Evolutionary conservation across 2,888 invertebrate genomes (phyloP).

Genomic region (Andrena trimmerana): DNA sequence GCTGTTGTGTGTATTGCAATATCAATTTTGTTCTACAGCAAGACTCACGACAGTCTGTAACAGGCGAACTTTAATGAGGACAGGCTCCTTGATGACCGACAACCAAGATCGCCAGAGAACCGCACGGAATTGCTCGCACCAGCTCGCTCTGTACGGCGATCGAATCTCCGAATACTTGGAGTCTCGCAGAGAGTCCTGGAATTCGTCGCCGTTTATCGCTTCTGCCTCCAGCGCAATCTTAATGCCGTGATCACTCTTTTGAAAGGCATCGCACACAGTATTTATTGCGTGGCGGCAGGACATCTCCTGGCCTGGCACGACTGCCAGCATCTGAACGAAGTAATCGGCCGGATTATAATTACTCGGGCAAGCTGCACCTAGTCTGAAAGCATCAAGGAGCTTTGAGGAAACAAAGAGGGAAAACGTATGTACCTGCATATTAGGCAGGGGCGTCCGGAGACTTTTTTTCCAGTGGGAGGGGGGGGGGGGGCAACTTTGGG

Average conservation of each 20-base stretch:
- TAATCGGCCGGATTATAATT: slow-evolving; percentile 98
- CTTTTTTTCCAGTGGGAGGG: too few relatives aligned
- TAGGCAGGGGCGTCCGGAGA: too few relatives aligned
- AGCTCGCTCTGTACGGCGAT: slow-evolving; percentile 92
- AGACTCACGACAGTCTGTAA: slow-evolving; percentile 94
- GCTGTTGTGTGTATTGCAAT: too few relatives aligned
- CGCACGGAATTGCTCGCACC: slow-evolving; percentile 95
- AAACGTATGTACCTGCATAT: too few relatives aligned
- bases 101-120: slow-evolving; percentile 97
- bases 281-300: slow-evolving; percentile 92
- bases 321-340: slow-evolving; percentile 95
- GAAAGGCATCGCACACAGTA: slow-evolving; percentile 92
- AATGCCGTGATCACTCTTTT: slow-evolving; percentile 88
- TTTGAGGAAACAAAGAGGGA: too few relatives aligned
- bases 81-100: slow-evolving; percentile 95
- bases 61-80: slow-evolving; percentile 94
- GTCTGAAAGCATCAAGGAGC: slow-evolving; percentile 84
- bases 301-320: slow-evolving; percentile 93
- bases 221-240: slow-evolving; percentile 88
- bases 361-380: slow-evolving; percentile 93
- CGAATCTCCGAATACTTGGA: slow-evolving; percentile 57
- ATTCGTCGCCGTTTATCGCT: slow-evolving; percentile 75
- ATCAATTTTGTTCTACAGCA: neutral
- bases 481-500: too few relatives aligned
- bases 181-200: slow-evolving; percentile 69